Conservation (phyloP, 2,113 vertebrate species). For the Lates calcarifer region DNA sequence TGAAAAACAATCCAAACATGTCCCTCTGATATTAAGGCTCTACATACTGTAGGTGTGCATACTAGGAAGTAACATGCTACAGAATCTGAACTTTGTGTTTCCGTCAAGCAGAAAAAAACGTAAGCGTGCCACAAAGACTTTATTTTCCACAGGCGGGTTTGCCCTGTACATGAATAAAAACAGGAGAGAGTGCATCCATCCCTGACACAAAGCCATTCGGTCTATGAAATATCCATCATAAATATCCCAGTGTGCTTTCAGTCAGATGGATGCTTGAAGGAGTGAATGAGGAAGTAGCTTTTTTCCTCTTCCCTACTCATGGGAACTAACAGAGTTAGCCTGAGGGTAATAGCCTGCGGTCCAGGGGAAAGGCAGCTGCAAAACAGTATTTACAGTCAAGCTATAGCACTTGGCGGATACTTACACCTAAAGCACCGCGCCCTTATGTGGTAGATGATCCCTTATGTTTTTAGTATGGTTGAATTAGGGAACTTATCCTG, state of each 20-base stretch:
- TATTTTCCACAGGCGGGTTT: conserved; percentile 11
- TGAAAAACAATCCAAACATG: neutral
- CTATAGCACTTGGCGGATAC: conserved; percentile 47
- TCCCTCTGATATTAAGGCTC: neutral
- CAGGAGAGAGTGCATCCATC: conserved; percentile 35
- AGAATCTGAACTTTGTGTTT: neutral
- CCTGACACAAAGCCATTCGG: conserved; percentile 40
- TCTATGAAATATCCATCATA: conserved; percentile 66
- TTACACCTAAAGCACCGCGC: conserved; percentile 33
- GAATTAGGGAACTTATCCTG: neutral
- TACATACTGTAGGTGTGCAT: neutral
- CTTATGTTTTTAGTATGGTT: conserved; percentile 14
- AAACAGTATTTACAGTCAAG: conserved; percentile 33
- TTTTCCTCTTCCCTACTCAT: conserved; percentile 55
- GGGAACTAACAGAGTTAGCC: conserved; percentile 71
- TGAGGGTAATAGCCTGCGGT: conserved; percentile 64
- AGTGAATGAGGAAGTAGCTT: conserved; percentile 60
- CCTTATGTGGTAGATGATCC: conserved; percentile 21
- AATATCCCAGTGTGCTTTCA: conserved; percentile 64
- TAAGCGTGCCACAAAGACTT: neutral
- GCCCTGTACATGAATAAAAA: conserved; percentile 29
- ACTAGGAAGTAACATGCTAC: neutral
- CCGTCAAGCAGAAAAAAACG: neutral
- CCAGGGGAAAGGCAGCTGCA: conserved; percentile 39
- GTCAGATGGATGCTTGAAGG: conserved; percentile 50